Percentiles rank a stretch among this genome's conserved stretches.
phyloP scores from a whole-genome alignment of 2,113 vertebrate genomes.

The Centrocercus urophasianus region DNA sequence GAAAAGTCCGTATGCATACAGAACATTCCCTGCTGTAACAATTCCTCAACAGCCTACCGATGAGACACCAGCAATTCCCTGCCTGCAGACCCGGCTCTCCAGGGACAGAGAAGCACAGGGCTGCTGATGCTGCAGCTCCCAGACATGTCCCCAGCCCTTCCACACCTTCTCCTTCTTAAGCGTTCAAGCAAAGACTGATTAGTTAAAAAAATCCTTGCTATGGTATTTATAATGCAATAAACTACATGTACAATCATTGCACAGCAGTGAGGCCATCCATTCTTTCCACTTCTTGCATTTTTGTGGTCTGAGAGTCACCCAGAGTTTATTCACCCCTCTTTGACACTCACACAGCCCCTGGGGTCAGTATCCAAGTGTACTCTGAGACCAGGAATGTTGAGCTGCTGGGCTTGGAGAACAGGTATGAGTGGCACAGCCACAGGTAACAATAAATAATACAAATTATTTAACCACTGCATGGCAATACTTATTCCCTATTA shows the following conservation, averaged over 20 bases:
- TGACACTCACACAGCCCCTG: too few species aligned
- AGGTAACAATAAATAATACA: background rate
- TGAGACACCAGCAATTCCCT: background rate
- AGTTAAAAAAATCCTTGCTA: background rate
- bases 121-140: background rate
- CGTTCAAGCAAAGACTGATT: background rate
- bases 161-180: background rate
- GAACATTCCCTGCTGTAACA: background rate
- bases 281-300: background rate
- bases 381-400: background rate
- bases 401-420: background rate
- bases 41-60: background rate
- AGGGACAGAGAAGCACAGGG: fast-evolving
- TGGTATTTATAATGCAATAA: background rate
- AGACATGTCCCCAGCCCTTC: background rate
- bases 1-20: background rate
- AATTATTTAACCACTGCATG: background rate
- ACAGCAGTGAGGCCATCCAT: background rate
- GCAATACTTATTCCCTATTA: background rate
- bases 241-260: fast-evolving
- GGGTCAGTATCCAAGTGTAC: background rate
- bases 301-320: background rate
- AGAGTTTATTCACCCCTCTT: background rate
- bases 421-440: background rate
- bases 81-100: background rate